These are phyloP conservation scores for Oplegnathus fasciatus DNA, from an alignment of 2,113 vertebrate species.

Conservation along the genomic window DNA sequence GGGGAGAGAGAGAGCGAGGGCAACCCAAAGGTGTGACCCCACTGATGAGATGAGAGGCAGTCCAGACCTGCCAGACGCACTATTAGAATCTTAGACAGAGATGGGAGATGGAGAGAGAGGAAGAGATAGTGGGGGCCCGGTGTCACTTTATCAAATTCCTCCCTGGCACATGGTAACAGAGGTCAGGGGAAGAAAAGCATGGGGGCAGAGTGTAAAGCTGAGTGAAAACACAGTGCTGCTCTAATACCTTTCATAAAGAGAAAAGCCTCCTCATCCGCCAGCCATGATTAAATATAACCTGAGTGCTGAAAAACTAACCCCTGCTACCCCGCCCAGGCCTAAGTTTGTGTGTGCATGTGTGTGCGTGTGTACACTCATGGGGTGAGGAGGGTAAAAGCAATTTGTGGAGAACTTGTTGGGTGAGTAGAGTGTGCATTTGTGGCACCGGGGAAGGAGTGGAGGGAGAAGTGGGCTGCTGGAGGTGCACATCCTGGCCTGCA, in stretches of 20 bases:
- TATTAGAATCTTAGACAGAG: slow-evolving; percentile 74
- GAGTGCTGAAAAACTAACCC: slow-evolving; percentile 79
- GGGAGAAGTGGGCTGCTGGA: slow-evolving; percentile 39
- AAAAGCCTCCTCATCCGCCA: slow-evolving; percentile 82
- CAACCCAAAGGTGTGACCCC: slow-evolving; percentile 75
- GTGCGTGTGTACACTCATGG: slow-evolving; percentile 61
- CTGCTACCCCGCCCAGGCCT: slow-evolving; percentile 76
- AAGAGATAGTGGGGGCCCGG: slow-evolving; percentile 59
- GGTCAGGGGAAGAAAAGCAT: slow-evolving; percentile 81
- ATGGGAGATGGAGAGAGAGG: slow-evolving; percentile 60
- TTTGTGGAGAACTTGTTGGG: slow-evolving; percentile 92
- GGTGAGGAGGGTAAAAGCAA: slow-evolving; percentile 92
- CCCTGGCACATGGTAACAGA: slow-evolving; percentile 79
- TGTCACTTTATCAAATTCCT: slow-evolving; percentile 87
- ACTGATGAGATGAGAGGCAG: slow-evolving; percentile 81
- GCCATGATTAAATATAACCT: slow-evolving; percentile 81
- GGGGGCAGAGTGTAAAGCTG: slow-evolving; percentile 82
- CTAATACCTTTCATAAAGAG: slow-evolving; percentile 87
- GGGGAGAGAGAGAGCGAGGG: slow-evolving; percentile 54
- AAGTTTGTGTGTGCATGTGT: slow-evolving; percentile 73
- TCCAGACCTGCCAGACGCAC: slow-evolving; percentile 72
- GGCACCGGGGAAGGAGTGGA: slow-evolving; percentile 60
- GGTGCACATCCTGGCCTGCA: slow-evolving; percentile 59
- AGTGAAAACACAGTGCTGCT: slow-evolving; percentile 81
- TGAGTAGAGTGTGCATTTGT: slow-evolving; percentile 84